phyloP scores from a whole-genome alignment of 1,140 invertebrate species.

The Anadara kagoshimensis region DNA sequence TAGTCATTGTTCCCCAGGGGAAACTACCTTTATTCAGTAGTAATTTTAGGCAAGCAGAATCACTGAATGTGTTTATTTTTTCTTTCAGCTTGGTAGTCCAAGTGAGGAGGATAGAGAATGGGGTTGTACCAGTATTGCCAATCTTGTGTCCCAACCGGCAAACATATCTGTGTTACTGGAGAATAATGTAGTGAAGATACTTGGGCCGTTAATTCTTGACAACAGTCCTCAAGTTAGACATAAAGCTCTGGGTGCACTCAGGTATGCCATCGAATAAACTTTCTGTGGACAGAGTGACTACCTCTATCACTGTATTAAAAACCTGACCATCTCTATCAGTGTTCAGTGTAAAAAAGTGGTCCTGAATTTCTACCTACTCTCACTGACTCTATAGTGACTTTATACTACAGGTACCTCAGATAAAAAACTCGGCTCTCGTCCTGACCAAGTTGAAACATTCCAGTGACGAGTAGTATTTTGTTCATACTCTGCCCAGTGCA shows the following conservation, averaged over 20 bases:
- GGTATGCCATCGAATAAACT: constrained; percentile 28
- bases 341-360: not conserved
- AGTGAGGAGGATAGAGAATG: constrained; percentile 42
- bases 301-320: not conserved
- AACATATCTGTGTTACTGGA: constrained; percentile 40
- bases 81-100: constrained; percentile 43
- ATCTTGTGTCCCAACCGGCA: constrained; percentile 45
- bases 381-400: too few species aligned
- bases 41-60: too few species aligned
- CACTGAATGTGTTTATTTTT: constrained; percentile 12
- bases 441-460: too few species aligned
- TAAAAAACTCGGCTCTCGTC: too few species aligned
- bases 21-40: too few species aligned
- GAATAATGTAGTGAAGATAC: constrained; percentile 46
- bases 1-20: too few species aligned
- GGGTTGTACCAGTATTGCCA: constrained; percentile 47
- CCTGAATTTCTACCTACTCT: not conserved
- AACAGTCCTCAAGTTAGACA: constrained; percentile 34
- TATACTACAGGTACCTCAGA: too few species aligned
- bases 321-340: too few species aligned
- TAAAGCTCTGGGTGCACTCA: constrained; percentile 47
- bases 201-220: constrained; percentile 49
- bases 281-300: not conserved
- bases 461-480: too few species aligned
- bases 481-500: too few species aligned